Percentiles rank a stretch among this genome's conserved stretches.
These are phyloP conservation scores for Diaperis boleti DNA, from an alignment of 2,888 invertebrate species.

Conservation along the genomic window DNA sequence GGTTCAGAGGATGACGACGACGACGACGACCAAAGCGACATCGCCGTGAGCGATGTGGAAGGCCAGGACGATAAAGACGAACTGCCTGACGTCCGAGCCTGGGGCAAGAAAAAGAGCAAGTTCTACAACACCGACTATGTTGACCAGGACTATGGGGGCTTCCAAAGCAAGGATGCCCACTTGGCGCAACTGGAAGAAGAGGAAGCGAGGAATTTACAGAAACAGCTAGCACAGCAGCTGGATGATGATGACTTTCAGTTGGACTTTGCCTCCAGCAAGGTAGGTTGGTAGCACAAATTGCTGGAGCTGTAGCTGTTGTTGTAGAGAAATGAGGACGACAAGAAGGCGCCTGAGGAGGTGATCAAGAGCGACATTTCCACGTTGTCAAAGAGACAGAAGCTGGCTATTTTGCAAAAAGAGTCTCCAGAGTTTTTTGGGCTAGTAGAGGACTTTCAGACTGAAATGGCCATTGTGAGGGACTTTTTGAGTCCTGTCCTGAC, in stretches of 20 bases:
- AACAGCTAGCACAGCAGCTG: conserved; percentile 80
- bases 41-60: conserved; percentile 82
- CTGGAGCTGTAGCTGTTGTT: no score
- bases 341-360: conserved; percentile 68
- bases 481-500: conserved; percentile 77
- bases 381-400: conserved; percentile 80
- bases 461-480: conserved; percentile 74
- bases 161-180: conserved; percentile 75
- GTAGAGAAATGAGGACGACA: conserved; percentile 58
- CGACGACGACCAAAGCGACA: conserved; percentile 67
- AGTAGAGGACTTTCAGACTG: conserved; percentile 79
- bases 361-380: conserved; percentile 83
- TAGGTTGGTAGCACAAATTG: neutral
- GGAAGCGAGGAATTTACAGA: conserved; percentile 85
- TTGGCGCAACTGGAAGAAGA: conserved; percentile 85
- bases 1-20: conserved; percentile 63
- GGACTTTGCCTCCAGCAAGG: conserved; percentile 40
- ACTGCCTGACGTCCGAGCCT: conserved; percentile 85
- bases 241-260: conserved; percentile 79
- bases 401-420: conserved; percentile 83
- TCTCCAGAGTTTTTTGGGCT: conserved; percentile 88
- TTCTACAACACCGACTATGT: conserved; percentile 92
- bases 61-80: conserved; percentile 77
- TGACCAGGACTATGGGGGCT: conserved; percentile 85
- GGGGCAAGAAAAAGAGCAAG: conserved; percentile 85